Conservation (phyloP, 92 coral and sea anemone genomes). For the Ricordea florida region DNA sequence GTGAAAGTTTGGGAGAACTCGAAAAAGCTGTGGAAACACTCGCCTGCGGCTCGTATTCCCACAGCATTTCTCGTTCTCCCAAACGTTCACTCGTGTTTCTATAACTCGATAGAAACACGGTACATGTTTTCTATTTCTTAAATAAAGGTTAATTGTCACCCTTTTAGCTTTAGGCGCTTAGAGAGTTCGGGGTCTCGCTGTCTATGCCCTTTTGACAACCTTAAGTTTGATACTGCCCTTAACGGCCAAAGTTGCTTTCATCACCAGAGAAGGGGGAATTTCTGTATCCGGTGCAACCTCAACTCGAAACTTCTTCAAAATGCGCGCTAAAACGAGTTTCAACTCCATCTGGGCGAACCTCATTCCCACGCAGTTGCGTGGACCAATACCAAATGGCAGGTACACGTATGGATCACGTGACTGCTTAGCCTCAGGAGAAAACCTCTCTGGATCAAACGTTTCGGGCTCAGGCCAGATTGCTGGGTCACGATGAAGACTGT, state of each 20-base stretch:
- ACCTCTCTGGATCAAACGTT: constrained; percentile 65
- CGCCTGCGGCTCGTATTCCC: too few species aligned
- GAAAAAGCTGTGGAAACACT: too few species aligned
- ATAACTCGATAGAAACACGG: too few species aligned
- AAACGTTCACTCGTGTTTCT: too few species aligned
- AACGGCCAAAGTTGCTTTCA: neutral
- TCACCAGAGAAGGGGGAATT: constrained; percentile 24
- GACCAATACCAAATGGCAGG: constrained; percentile 64
- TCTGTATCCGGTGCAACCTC: constrained; percentile 52
- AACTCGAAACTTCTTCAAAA: constrained; percentile 55
- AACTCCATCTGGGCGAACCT: constrained; percentile 77
- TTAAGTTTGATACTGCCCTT: too few species aligned
- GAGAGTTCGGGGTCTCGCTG: too few species aligned
- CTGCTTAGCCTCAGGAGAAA: constrained; percentile 55
- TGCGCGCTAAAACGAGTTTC: constrained; percentile 58
- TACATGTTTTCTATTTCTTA: too few species aligned
- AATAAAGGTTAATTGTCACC: too few species aligned
- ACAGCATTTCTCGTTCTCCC: too few species aligned
- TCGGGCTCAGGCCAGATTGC: constrained; percentile 64
- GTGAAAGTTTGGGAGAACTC: too few species aligned
- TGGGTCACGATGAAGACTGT: constrained; percentile 58
- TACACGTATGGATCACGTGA: constrained; percentile 62
- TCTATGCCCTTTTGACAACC: too few species aligned
- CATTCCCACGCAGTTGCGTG: constrained; percentile 66
- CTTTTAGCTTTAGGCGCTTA: too few species aligned